Conservation (phyloP, 2,888 invertebrate species). For the Coronaproctus castanopsis region DNA sequence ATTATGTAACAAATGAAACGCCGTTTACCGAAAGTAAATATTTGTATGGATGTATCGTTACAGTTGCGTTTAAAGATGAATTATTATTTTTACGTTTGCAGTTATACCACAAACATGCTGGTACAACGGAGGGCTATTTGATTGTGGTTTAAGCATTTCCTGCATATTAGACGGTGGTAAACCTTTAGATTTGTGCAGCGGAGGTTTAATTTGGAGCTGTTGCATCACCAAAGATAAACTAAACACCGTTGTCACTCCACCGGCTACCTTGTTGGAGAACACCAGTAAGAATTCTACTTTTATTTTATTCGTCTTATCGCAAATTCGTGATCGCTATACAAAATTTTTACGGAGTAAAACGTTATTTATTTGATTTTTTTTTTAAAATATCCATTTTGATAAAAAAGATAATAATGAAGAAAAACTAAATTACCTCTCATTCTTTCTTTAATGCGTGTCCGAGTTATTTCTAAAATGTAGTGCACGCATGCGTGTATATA, state of each 20-base stretch:
- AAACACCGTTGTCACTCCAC: slow-evolving; percentile 24
- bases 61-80: no score
- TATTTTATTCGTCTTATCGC: background rate
- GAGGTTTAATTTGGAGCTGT: slow-evolving; percentile 87
- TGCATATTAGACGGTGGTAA: slow-evolving; percentile 74
- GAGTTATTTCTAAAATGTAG: no score
- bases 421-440: no score
- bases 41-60: no score
- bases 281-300: slow-evolving; percentile 73
- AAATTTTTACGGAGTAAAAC: background rate
- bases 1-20: no score
- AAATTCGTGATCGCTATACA: background rate
- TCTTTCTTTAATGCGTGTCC: no score
- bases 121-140: slow-evolving; percentile 65
- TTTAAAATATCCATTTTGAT: no score
- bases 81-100: no score
- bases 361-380: no score
- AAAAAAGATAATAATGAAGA: no score
- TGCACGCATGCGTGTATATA: no score
- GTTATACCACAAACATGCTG: slow-evolving; percentile 77
- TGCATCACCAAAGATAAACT: slow-evolving; percentile 55
- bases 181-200: slow-evolving; percentile 74
- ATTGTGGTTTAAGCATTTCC: slow-evolving; percentile 74
- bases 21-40: no score
- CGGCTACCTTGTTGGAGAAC: slow-evolving; percentile 34